These are phyloP conservation scores for Tetramorium alpestre DNA, from an alignment of 1,140 invertebrate genomes.

Conservation along the genomic window DNA sequence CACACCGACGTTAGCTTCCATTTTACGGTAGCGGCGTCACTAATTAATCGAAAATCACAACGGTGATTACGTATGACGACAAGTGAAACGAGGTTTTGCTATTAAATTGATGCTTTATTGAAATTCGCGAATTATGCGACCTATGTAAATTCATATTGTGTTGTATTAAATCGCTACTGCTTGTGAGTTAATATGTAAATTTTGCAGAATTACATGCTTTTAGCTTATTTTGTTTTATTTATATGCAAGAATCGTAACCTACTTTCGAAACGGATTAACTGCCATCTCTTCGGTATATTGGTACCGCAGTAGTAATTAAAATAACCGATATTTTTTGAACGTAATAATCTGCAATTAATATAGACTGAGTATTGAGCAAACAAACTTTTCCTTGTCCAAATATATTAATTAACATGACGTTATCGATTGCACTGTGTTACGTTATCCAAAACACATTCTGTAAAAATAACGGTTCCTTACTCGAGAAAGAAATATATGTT, in stretches of 20 bases:
- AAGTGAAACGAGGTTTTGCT: conserved; percentile 48
- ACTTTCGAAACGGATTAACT: conserved; percentile 55
- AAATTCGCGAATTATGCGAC: conserved; percentile 57
- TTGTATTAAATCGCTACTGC: conserved; percentile 53
- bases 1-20: conserved; percentile 29
- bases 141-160: conserved; percentile 60
- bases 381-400: neutral
- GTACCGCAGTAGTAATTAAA: neutral
- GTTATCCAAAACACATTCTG: neutral
- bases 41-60: conserved; percentile 63
- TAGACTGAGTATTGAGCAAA: neutral
- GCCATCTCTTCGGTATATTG: conserved; percentile 3
- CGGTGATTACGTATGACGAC: conserved; percentile 54
- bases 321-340: conserved; percentile 14
- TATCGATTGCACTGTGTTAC: neutral
- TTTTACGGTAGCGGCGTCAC: conserved; percentile 41
- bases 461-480: neutral
- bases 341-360: conserved; percentile 32
- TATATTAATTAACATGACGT: conserved; percentile 21
- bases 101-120: conserved; percentile 63
- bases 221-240: conserved; percentile 47
- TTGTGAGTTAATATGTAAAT: conserved; percentile 58
- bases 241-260: conserved; percentile 40
- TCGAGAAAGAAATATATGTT: neutral
- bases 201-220: conserved; percentile 31